phyloP scores from a whole-genome alignment of 1,140 invertebrate genomes.

The Drosophila asahinai region DNA sequence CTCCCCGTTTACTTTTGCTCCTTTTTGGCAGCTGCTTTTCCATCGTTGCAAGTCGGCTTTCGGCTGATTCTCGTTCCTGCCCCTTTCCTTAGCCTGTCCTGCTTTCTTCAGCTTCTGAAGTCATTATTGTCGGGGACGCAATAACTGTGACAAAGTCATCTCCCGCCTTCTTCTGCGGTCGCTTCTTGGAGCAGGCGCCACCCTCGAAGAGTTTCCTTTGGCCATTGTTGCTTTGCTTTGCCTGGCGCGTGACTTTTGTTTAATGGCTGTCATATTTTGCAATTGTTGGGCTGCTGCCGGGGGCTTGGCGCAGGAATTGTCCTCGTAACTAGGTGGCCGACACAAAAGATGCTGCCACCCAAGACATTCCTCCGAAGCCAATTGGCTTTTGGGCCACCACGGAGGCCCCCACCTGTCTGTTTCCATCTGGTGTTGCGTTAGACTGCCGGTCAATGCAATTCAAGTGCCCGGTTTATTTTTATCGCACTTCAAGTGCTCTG shows the following conservation, averaged over 20 bases:
- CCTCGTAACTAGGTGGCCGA: conserved; percentile 10
- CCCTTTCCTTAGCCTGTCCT: conserved; percentile 6
- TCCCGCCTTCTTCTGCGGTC: conserved; percentile 34
- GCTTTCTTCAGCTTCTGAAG: conserved; percentile 54
- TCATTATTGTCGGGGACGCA: conserved; percentile 70
- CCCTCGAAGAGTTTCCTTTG: conserved; percentile 10
- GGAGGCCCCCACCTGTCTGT: not conserved
- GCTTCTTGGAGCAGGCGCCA: conserved; percentile 4
- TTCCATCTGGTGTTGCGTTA: conserved; percentile 7
- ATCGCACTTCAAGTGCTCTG: conserved; percentile 67
- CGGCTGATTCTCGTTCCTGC: conserved; percentile 1
- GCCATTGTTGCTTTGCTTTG: conserved; percentile 13
- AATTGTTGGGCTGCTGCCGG: conserved; percentile 26
- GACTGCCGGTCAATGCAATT: conserved; percentile 18
- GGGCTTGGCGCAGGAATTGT: conserved; percentile 8
- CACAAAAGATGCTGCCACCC: conserved; percentile 6
- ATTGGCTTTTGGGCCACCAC: not conserved
- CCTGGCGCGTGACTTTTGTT: conserved; percentile 17
- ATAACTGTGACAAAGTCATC: conserved; percentile 76
- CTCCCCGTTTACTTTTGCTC: conserved; percentile 41
- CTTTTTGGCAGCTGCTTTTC: conserved; percentile 70
- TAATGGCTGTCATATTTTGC: conserved; percentile 47
- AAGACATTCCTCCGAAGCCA: not conserved
- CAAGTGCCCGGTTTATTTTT: conserved; percentile 18
- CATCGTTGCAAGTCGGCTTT: conserved; percentile 64